Evolutionary conservation across 2,888 invertebrate genomes (phyloP), one percentile per base, ranked within the genome.

Genomic region (Charanyca ferruginea): DNA sequence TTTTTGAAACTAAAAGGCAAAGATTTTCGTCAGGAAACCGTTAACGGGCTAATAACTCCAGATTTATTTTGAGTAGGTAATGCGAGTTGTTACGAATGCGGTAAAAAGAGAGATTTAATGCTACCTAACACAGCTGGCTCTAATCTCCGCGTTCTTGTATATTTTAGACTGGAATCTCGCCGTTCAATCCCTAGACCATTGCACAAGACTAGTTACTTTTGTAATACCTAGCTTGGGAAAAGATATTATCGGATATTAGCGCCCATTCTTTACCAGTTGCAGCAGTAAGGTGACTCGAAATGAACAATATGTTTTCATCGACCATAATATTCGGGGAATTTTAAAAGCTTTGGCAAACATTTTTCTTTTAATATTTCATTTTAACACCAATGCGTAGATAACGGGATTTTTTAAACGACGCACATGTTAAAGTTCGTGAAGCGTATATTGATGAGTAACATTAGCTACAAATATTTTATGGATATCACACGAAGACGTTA

Each of bases 171-270:
- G 80, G 71, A 70, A 55, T 64, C 76, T 64, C 41, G 75, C 57
- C 44, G 67, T 62, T 65, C 62, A 75, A 63, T 76, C 54, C 79
- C 71, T 71, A 74, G 64, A 32, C 66, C 53, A 59, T 78, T 78
- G 53, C 65, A 66, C 65, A 69, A 80, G 44, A 41, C 47, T 49
- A 67, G 62, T 74, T 58, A 42, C 52, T 73, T 66, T 58, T 68
- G 81, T 69, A 78, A 81, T 65, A 64, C 38, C 82, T 69, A 64
- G 42, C 82, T 69, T 81, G 81, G 64, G 79, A 81, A 80, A 76
- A 79, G 80, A 80, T 80, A 58, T 76, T 64, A 79, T 80, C 79
- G 18, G 42, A 48, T 67, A 70, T 81, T 70, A 79, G 61, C 63
- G 51, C 44, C 67, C 65, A 76, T 79, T 82, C 65, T 80, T 79